Evolutionary conservation across 2,888 invertebrate species (phyloP).

Genomic region (Leucania comma): DNA sequence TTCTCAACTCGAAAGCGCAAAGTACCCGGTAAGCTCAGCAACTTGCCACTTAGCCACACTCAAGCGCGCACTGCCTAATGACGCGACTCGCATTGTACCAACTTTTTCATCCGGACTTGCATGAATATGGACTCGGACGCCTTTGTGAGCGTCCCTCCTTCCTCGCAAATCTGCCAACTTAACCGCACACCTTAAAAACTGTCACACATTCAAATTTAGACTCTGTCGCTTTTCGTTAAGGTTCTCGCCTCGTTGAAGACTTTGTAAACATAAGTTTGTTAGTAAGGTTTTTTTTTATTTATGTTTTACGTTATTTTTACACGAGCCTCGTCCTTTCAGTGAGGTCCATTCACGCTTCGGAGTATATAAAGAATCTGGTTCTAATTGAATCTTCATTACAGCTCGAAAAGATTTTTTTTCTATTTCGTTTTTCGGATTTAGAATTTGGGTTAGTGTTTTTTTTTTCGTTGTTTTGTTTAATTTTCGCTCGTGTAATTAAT

Average conservation of each 20-base stretch:
- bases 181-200: conserved; percentile 2
- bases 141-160: conserved; percentile 73
- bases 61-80: conserved; percentile 75
- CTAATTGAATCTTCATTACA: conserved; percentile 71
- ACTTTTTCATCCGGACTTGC: conserved; percentile 78
- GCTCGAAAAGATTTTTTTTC: conserved; percentile 69
- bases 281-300: conserved; percentile 65
- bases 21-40: conserved; percentile 63
- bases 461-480: conserved; percentile 22
- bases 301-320: conserved; percentile 79
- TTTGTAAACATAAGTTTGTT: conserved; percentile 41
- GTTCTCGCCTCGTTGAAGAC: neutral
- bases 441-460: conserved; percentile 70
- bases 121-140: conserved; percentile 78
- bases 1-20: conserved; percentile 54
- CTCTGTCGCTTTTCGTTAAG: neutral
- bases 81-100: conserved; percentile 80
- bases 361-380: conserved; percentile 67
- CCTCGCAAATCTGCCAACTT: conserved; percentile 58
- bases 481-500: conserved; percentile 21
- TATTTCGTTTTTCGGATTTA: conserved; percentile 62
- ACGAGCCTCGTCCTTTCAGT: conserved; percentile 69
- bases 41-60: conserved; percentile 79
- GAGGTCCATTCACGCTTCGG: conserved; percentile 74
- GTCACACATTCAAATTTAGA: conserved; percentile 29